Base-by-base conservation (phyloP, 2,113 vertebrate species). In the Amphiprion percula region DNA sequence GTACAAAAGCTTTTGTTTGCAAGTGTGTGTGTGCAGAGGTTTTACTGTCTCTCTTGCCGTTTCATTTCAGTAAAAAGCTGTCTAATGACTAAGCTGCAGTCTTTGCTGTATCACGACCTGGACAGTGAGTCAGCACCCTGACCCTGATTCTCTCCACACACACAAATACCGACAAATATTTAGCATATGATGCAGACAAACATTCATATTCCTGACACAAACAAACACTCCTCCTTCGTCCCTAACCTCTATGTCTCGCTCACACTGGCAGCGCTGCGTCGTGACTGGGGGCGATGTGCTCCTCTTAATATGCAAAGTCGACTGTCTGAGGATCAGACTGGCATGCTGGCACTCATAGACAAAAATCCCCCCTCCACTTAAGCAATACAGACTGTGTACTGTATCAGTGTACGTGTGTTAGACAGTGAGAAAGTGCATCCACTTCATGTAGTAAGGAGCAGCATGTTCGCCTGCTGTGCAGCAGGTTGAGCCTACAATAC, bases 81-180 rank as follows among this genome's bases (percentile, higher is more conserved):
- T 85, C 55, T 82, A 71, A 91, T 81, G 82, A 90, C 83, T 87
- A 80, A 91, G 82, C 87, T 90, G 91, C 89, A 91, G 92, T 85
- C 80, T 88, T 76, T 84, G 88, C 87, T 90, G 83, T 88, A 87
- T 93, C 88, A 87, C 87, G 77, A 92, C 89, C 89, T 67, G 83
- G 81, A 89, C 87, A 79, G 88, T 92, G 92, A 93, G 88, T 92
- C 90, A 92, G 89, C 91, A 88, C 78, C 84, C 70, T 41, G 80
- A 89, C 87, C 86, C 63, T 61, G 65, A 76, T 69, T 44, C 24
- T 33, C 74, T 55, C 59, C 60, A 82, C 82, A 81, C 80, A 85
- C 77, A 77, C 68, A 69, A 24, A 75, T n/a, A 66, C 81, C 68
- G 61, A 78, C 78, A 83, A 74, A 77, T 64, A 86, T 79, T 84